A percentile compares a stretch with the other conserved stretches of the same genome.
Conservation (phyloP, 2,113 vertebrate genomes). For the Galbula dea region DNA sequence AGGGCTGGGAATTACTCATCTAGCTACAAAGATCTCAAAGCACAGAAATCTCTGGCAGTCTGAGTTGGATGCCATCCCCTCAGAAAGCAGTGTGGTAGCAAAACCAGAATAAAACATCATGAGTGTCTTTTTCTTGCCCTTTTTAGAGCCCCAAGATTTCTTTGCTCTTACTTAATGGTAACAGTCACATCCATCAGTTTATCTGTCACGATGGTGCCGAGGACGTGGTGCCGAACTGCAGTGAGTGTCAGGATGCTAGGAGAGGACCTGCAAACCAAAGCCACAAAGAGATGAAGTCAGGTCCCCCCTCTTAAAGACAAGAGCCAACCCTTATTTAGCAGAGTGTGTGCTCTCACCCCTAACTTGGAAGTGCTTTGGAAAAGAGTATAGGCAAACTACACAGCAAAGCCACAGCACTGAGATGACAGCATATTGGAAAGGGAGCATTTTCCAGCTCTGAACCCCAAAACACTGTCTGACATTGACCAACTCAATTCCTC, state of each 20-base stretch:
- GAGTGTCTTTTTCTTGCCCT: background rate
- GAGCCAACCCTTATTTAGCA: background rate
- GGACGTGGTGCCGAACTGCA: slow-evolving; percentile 93
- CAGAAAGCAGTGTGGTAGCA: background rate
- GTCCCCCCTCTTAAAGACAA: background rate
- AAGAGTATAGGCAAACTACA: fast-evolving
- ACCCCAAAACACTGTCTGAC: background rate
- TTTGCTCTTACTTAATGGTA: slow-evolving; percentile 89
- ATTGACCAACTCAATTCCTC: background rate
- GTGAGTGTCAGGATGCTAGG: slow-evolving; percentile 94
- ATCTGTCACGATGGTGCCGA: slow-evolving; percentile 91
- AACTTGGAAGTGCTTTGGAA: background rate
- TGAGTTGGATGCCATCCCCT: background rate
- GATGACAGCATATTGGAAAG: background rate
- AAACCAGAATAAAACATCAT: background rate
- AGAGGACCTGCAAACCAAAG: slow-evolving; percentile 81
- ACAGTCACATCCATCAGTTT: slow-evolving; percentile 92
- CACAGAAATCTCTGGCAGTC: background rate
- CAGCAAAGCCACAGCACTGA: background rate
- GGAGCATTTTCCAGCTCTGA: background rate
- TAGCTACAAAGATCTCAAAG: background rate
- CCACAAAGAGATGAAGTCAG: background rate
- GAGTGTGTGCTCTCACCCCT: background rate
- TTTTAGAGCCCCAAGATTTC: background rate
- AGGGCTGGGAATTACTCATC: background rate